phyloP scores from a whole-genome alignment of 64 coral and sea anemone species.

The Platygyra sinensis region DNA sequence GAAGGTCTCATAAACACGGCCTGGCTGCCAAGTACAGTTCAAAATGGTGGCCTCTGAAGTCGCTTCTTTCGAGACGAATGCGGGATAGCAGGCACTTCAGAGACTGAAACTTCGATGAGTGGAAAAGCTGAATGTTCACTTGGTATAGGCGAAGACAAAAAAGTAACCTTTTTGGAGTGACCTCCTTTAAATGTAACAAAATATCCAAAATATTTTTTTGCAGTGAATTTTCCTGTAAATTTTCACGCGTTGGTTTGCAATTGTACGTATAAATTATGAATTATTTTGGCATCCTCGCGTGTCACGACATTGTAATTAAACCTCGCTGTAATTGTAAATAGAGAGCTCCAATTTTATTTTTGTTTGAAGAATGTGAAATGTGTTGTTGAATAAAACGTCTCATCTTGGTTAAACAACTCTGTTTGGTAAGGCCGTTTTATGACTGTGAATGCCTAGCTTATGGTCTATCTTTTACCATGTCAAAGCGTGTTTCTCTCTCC shows the following conservation, averaged over 20 bases:
- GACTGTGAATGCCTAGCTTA: not conserved
- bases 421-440: not conserved
- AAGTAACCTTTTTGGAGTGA: too few species aligned
- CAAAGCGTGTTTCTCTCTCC: not conserved
- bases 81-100: too few species aligned
- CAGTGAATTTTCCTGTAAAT: not conserved
- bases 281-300: not conserved
- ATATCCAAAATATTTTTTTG: too few species aligned
- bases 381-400: conserved; percentile 18
- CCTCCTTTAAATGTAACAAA: too few species aligned
- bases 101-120: too few species aligned
- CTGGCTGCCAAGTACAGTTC: too few species aligned
- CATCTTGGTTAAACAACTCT: not conserved
- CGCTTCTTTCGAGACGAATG: too few species aligned
- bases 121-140: too few species aligned
- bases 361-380: conserved; percentile 5
- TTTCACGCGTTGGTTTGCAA: not conserved
- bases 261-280: conserved; percentile 18
- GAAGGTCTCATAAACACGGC: too few species aligned
- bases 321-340: conserved; percentile 23
- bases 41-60: too few species aligned
- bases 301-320: not conserved
- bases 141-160: too few species aligned
- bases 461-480: not conserved
- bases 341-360: conserved; percentile 34